Base-by-base conservation (phyloP, 2,888 invertebrate species). In the Lydus trimaculatus region DNA sequence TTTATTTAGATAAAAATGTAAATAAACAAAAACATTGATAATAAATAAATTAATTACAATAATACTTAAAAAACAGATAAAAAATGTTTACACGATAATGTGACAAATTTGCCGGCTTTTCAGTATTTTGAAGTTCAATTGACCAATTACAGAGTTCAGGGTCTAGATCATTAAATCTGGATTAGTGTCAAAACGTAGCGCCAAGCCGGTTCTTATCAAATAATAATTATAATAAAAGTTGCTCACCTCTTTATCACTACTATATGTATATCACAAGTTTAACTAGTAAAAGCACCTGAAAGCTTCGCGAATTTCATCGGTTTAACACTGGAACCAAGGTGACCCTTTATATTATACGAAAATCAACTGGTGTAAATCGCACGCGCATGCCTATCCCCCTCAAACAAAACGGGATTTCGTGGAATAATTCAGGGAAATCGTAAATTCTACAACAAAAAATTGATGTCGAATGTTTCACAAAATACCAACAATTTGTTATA, bases 171-270 rank as follows among this genome's bases (percentile, higher is more conserved):
- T 6, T 23, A 52, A 52, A 23, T 11, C 3, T 56, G 15, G 60
- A 65, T 25, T 65, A 64, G 9, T 64, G 36, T 31, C 17, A 59
- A 33, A 33, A 17, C 91, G 82, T 25, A 91, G 82, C 64, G 65
- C 65, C 3, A 78, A 76, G 71, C 76, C 79, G 20, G 78, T 75
- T 58, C 70, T 48, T 73, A 78, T 79, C 9, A n/a, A 25, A 23
- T 5, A 23, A 39, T 23, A 28, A 11, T 61, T 17, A 25, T 25
- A n/a, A 36, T 13, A 31, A 48, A 66, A 56, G 63, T n/a, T n/a
- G n/a, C 66, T 66, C 58, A 66, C 66, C 52, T 31, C 33, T 33
- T 20, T 20, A 25, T 28, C n/a, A 9, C 25, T n/a, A n/a, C n/a
- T n/a, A n/a, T n/a, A n/a, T n/a, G n/a, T n/a, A n/a, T n/a, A n/a